Evolutionary conservation across 1,140 invertebrate genomes (phyloP).

Genomic region (Lucilia cuprina): DNA sequence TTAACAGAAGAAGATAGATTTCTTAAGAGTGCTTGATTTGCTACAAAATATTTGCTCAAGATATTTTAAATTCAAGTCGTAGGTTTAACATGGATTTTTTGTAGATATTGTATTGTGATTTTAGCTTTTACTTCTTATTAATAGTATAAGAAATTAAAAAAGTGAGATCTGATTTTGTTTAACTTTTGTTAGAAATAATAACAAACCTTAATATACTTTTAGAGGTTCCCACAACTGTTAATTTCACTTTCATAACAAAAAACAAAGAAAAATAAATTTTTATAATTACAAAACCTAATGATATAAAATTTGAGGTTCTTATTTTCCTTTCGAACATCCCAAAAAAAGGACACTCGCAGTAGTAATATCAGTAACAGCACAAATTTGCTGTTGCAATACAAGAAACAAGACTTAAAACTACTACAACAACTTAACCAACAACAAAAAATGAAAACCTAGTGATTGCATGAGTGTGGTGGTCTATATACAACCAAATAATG

Average conservation of each 20-base stretch:
- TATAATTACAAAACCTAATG: slow-evolving; percentile 8
- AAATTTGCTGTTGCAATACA: not conserved
- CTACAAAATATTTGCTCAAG: no score
- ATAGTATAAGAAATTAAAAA: no score
- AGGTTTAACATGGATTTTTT: no score
- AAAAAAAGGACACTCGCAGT: not conserved
- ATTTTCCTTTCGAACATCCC: not conserved
- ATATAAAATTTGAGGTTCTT: not conserved
- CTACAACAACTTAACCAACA: not conserved
- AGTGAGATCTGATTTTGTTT: no score
- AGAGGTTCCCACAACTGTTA: no score
- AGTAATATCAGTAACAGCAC: not conserved
- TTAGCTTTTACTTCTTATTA: no score
- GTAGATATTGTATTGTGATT: no score
- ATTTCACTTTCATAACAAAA: no score
- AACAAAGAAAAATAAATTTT: not conserved
- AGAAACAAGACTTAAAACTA: not conserved
- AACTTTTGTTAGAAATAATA: no score
- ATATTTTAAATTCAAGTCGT: no score
- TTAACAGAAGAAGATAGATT: not conserved
- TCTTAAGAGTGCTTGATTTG: not conserved
- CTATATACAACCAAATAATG: slow-evolving; percentile 18
- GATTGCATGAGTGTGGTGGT: slow-evolving; percentile 16
- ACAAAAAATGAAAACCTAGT: not conserved
- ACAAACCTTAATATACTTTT: no score